Evolutionary conservation across 2,113 vertebrate species (phyloP), one percentile per base, ranked within the genome.

Genomic region (Platycercus adscitus): DNA sequence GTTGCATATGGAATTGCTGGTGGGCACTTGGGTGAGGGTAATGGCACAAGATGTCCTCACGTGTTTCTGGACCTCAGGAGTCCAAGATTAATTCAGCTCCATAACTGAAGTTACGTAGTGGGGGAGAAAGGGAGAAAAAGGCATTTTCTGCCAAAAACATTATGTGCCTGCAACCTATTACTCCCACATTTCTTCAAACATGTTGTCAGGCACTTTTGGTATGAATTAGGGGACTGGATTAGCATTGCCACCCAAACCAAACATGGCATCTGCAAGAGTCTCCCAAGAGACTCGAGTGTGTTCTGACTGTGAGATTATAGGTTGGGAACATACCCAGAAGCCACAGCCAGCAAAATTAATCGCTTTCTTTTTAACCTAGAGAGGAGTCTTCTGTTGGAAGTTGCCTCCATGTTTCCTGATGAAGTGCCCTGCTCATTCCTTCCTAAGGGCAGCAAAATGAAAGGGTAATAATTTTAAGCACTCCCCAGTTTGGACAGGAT

Each of bases 401-500:
- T 71, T 84, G 46, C 75, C 61, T 92, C 68, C 61, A 64, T 28
- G 39, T 84, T 96, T 91, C 85, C 84, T 64, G 24, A 64, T 72
- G 14, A 94, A 93, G 77, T n/a, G 46, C 19, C 64, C 35, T 87
- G 55, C 35, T 95, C 73, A 49, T 70, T 94, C 53, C 44, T 87
- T 88, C 86, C 88, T 86, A 91, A 55, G 26, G 15, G 44, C 10
- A 89, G 64, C 72, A 66, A 92, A 91, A 93, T 33, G 23, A 69
- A 91, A 94, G 23, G 35, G 60, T 78, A 92, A 39, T 52, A 75
- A 93, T 96, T 97, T 95, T 76, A 96, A 53, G 76, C 43, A 58
- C 7, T 86, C 33, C 75, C 46, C 53, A 66, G 17, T 75, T 91
- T 76, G 68, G 71, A 44, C 50, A 84, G 83, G 71, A 77, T 70